Percentiles rank a stretch among this genome's conserved stretches.
phyloP scores from a whole-genome alignment of 2,797 vertebrate genomes.

The Chanos chanos region DNA sequence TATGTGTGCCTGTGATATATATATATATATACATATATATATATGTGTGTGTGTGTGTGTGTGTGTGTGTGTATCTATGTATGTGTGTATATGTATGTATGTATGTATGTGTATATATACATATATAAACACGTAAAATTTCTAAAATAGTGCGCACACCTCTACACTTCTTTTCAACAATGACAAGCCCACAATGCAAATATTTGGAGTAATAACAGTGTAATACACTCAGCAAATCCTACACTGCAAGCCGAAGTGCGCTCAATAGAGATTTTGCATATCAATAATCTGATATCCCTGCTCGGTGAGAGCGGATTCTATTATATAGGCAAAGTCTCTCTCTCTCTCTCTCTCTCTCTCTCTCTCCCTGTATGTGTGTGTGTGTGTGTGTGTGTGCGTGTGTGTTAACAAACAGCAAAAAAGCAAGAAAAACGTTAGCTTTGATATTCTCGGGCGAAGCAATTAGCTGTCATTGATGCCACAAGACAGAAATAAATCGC shows the following conservation, averaged over 20 bases:
- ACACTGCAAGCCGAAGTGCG: not conserved
- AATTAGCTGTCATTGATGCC: conserved; percentile 74
- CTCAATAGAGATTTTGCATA: conserved; percentile 28
- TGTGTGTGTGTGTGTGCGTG: conserved; percentile 26
- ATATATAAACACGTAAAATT: not conserved
- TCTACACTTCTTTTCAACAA: not conserved
- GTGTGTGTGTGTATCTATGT: too few species aligned
- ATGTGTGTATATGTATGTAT: too few species aligned
- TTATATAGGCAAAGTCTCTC: too few species aligned
- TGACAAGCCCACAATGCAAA: not conserved
- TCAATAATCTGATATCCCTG: conserved; percentile 1
- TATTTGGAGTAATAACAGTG: not conserved
- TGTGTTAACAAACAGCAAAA: conserved; percentile 29
- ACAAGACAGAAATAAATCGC: conserved; percentile 80
- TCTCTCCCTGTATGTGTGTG: too few species aligned
- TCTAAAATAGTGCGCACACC: not conserved
- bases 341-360: too few species aligned
- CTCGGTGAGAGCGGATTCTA: too few species aligned
- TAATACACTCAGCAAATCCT: conserved; percentile 4
- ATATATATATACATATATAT: too few species aligned
- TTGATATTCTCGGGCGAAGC: conserved; percentile 70
- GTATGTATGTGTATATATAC: too few species aligned
- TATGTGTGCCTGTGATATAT: too few species aligned
- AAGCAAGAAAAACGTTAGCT: conserved; percentile 13
- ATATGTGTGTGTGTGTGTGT: too few species aligned